Evolutionary conservation across 2,888 invertebrate species (phyloP).

Genomic region (Aromia moschata): DNA sequence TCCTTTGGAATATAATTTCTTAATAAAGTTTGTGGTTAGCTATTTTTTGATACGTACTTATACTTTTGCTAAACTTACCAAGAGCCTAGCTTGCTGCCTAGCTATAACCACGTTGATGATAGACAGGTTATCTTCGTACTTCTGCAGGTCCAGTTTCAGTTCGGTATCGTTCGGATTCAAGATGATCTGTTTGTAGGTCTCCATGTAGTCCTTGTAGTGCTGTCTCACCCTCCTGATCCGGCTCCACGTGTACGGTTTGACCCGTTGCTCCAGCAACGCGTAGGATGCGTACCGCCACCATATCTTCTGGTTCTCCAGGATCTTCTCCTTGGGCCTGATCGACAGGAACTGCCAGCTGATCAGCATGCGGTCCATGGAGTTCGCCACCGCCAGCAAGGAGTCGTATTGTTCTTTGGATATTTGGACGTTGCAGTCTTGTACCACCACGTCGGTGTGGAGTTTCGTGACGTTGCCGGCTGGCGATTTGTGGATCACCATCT

Average conservation of each 20-base stretch:
- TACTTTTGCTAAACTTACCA: constrained; percentile 66
- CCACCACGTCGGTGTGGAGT: constrained; percentile 74
- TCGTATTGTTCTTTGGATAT: constrained; percentile 77
- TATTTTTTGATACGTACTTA: too few relatives aligned
- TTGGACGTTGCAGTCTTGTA: constrained; percentile 80
- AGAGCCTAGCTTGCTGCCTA: constrained; percentile 80
- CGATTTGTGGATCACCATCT: constrained; percentile 73
- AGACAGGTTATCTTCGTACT: constrained; percentile 78
- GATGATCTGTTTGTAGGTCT: constrained; percentile 75
- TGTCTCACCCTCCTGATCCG: constrained; percentile 74
- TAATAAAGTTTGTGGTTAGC: too few relatives aligned
- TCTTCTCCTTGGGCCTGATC: constrained; percentile 55
- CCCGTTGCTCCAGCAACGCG: constrained; percentile 75
- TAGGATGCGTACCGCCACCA: constrained; percentile 84
- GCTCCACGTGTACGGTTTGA: constrained; percentile 79
- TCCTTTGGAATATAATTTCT: too few relatives aligned
- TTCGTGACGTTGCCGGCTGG: constrained; percentile 67
- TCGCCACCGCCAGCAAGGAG: constrained; percentile 67
- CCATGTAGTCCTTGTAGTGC: constrained; percentile 75
- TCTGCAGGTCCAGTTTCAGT: constrained; percentile 76
- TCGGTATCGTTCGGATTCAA: constrained; percentile 78
- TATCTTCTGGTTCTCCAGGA: constrained; percentile 68
- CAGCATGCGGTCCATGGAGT: constrained; percentile 72
- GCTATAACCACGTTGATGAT: constrained; percentile 81
- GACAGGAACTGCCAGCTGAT: constrained; percentile 69